These are phyloP conservation scores for Heterotis niloticus DNA, from an alignment of 2,113 vertebrate genomes.

Conservation along the genomic window DNA sequence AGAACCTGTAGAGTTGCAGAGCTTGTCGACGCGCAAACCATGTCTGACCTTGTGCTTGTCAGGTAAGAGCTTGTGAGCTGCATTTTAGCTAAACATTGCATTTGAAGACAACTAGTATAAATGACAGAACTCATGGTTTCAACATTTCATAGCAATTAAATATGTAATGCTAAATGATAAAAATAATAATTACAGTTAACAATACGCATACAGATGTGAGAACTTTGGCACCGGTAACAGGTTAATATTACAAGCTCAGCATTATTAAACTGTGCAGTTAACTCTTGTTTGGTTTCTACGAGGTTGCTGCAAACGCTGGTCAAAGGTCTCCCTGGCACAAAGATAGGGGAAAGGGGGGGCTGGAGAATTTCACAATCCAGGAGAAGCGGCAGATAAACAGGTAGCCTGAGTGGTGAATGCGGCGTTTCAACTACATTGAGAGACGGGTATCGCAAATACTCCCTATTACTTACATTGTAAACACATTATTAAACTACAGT, in stretches of 20 bases:
- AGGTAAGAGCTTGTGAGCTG: too few species aligned
- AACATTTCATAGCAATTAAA: too few species aligned
- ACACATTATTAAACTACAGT: too few species aligned
- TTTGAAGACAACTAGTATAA: too few species aligned
- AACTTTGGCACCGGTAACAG: not conserved
- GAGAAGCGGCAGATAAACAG: not conserved
- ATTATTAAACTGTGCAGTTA: not conserved
- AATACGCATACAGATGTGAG: not conserved
- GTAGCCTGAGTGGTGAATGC: not conserved
- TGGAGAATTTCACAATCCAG: not conserved
- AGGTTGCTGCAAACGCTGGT: not conserved
- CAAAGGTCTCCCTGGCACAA: slow-evolving; percentile 21
- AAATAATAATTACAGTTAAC: not conserved
- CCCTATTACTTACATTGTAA: too few species aligned
- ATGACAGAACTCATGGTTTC: too few species aligned
- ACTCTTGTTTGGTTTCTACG: not conserved
- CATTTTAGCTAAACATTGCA: too few species aligned
- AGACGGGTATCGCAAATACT: not conserved
- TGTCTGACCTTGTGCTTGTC: too few species aligned
- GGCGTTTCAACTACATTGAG: not conserved
- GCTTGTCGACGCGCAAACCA: too few species aligned
- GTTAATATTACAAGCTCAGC: not conserved
- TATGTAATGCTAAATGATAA: too few species aligned
- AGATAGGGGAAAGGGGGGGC: not conserved
- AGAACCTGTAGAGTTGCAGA: too few species aligned